phyloP scores from a whole-genome alignment of 2,797 vertebrate genomes.

The Alectoris magna region DNA sequence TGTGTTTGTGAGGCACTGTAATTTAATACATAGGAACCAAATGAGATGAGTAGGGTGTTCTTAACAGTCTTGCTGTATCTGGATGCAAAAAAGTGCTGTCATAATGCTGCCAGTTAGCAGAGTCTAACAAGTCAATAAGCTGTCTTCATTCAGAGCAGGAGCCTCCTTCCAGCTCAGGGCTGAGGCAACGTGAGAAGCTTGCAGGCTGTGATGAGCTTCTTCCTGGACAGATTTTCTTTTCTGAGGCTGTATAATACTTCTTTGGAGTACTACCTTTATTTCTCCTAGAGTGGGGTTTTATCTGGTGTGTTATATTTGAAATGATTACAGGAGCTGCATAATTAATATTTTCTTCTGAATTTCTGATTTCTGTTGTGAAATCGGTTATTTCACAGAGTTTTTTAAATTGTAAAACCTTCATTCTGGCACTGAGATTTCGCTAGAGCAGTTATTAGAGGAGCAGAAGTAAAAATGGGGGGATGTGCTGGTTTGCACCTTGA shows the following conservation, averaged over 20 bases:
- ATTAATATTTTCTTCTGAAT: neutral
- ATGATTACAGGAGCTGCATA: neutral
- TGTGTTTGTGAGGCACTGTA: neutral
- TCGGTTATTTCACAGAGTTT: neutral
- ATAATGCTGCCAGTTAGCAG: neutral
- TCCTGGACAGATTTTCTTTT: neutral
- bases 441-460: neutral
- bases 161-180: neutral
- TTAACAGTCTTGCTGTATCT: neutral
- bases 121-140: neutral
- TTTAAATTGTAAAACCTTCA: neutral
- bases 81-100: neutral
- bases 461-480: neutral
- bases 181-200: neutral
- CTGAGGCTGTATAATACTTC: neutral
- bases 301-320: neutral
- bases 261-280: neutral
- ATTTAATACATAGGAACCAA: slow-evolving; percentile 17
- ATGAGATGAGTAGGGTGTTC: slow-evolving; percentile 34
- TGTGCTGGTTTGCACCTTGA: neutral
- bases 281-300: neutral
- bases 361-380: neutral
- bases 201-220: neutral
- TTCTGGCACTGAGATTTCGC: neutral
- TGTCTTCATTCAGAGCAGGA: neutral